phyloP scores from a whole-genome alignment of 2,113 vertebrate genomes.

The Scatophagus argus region DNA sequence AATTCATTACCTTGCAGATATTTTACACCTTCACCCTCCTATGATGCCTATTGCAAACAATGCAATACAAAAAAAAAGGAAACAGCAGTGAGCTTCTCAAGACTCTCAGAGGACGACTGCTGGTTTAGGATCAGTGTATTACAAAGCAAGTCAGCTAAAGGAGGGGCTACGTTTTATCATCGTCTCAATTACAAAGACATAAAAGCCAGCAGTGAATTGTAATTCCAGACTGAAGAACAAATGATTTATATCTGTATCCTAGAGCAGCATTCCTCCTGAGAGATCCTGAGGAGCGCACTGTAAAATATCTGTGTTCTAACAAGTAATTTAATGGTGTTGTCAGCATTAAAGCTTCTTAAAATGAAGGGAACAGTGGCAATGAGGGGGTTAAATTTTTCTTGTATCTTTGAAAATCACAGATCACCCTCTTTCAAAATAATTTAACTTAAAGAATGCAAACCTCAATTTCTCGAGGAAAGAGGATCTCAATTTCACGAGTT shows the following conservation, averaged over 20 bases:
- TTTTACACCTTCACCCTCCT: slow-evolving; percentile 38
- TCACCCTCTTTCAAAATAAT: slow-evolving; percentile 11
- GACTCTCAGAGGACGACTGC: slow-evolving; percentile 35
- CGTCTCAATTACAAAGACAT: not conserved
- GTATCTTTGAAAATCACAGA: slow-evolving; percentile 4
- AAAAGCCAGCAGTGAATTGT: slow-evolving; percentile 15
- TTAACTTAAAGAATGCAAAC: slow-evolving; percentile 23
- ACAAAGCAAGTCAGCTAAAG: not conserved
- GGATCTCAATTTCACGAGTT: slow-evolving; percentile 7
- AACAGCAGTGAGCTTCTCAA: slow-evolving; percentile 25
- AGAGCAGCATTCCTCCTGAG: slow-evolving; percentile 46
- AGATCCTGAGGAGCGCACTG: slow-evolving; percentile 39
- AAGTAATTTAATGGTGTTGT: slow-evolving; percentile 31
- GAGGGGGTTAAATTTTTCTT: slow-evolving; percentile 2
- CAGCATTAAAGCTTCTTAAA: slow-evolving; percentile 41
- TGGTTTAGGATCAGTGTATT: slow-evolving; percentile 40
- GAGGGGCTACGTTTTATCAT: not conserved
- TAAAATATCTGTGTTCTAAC: slow-evolving; percentile 50
- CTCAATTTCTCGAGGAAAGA: not conserved
- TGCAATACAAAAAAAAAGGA: not conserved
- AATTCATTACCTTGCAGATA: slow-evolving; percentile 43
- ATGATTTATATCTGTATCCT: not conserved
- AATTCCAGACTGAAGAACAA: slow-evolving; percentile 6
- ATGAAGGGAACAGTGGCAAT: not conserved
- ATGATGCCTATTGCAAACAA: slow-evolving; percentile 26